A percentile compares a stretch with the other conserved stretches of the same genome.
Conservation (phyloP, 1,140 invertebrate species). For the Neocloeon triangulifer region DNA sequence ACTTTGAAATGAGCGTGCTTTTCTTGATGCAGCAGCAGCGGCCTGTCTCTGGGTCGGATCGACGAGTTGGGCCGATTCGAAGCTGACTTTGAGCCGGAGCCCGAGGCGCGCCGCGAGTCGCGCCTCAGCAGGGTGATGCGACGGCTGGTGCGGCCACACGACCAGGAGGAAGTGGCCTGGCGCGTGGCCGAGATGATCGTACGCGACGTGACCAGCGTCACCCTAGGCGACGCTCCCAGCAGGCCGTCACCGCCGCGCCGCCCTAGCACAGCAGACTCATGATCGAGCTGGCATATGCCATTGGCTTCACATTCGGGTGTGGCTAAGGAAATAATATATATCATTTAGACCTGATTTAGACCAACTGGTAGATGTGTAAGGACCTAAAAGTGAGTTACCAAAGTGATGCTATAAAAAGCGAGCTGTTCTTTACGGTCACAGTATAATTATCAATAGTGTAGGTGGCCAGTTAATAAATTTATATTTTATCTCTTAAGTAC, state of each 20-base stretch:
- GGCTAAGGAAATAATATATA: conserved; percentile 48
- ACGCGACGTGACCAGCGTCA: conserved; percentile 71
- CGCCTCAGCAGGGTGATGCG: neutral
- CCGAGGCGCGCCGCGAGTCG: no score
- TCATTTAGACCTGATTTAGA: no score
- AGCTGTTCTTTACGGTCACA: neutral
- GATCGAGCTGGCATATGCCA: conserved; percentile 76
- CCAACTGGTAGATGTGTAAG: no score
- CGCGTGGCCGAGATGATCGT: conserved; percentile 88
- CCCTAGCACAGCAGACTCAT: conserved; percentile 35
- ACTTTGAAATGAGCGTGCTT: no score
- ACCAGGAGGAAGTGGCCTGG: conserved; percentile 83
- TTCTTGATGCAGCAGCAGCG: conserved; percentile 22
- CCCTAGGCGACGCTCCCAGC: conserved; percentile 30
- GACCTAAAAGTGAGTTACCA: conserved; percentile 3
- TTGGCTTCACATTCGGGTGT: conserved; percentile 91
- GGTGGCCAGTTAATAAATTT: neutral
- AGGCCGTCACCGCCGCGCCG: no score
- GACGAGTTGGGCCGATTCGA: conserved; percentile 70
- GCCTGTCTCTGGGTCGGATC: conserved; percentile 60
- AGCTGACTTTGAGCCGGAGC: conserved; percentile 69
- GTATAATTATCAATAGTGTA: neutral
- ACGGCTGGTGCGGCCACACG: no score
- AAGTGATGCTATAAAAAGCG: neutral
- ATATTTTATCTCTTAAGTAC: neutral